These are phyloP conservation scores for Pogonocherus hispidulus DNA, from an alignment of 2,888 invertebrate genomes.

Conservation along the genomic window DNA sequence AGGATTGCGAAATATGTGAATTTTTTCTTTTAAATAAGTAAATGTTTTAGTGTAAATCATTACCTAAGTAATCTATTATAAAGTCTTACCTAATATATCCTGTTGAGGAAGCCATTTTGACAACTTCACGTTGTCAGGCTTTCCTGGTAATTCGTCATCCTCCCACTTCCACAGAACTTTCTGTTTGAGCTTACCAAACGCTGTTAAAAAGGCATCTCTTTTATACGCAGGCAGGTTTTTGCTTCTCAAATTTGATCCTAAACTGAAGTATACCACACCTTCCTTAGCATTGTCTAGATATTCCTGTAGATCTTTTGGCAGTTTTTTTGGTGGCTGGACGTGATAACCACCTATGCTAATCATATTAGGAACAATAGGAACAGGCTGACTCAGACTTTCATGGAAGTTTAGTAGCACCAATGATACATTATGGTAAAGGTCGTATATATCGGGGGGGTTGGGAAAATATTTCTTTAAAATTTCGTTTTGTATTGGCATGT, in stretches of 20 bases:
- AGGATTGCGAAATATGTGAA: no score
- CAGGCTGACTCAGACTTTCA: constrained; percentile 68
- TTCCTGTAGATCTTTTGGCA: neutral
- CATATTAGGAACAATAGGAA: constrained; percentile 71
- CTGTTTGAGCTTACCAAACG: constrained; percentile 71
- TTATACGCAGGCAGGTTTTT: neutral
- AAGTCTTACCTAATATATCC: constrained; percentile 69
- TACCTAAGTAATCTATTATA: no score
- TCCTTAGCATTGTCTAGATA: constrained; percentile 2
- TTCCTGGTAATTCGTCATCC: constrained; percentile 63
- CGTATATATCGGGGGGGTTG: constrained; percentile 50
- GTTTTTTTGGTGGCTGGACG: constrained; percentile 45
- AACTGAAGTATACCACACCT: neutral
- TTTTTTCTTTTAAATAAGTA: no score
- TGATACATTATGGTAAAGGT: constrained; percentile 55
- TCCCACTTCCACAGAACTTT: constrained; percentile 78
- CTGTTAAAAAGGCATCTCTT: no score
- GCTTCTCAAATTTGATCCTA: constrained; percentile 1
- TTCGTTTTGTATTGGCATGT: constrained; percentile 42
- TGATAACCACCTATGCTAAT: constrained; percentile 74
- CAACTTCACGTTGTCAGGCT: constrained; percentile 66
- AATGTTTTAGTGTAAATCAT: no score
- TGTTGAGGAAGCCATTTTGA: constrained; percentile 60
- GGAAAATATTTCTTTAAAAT: constrained; percentile 55
- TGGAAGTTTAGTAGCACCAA: constrained; percentile 65